Evolutionary conservation across 2,888 invertebrate genomes (phyloP).

Genomic region (Agonopterix arenella): DNA sequence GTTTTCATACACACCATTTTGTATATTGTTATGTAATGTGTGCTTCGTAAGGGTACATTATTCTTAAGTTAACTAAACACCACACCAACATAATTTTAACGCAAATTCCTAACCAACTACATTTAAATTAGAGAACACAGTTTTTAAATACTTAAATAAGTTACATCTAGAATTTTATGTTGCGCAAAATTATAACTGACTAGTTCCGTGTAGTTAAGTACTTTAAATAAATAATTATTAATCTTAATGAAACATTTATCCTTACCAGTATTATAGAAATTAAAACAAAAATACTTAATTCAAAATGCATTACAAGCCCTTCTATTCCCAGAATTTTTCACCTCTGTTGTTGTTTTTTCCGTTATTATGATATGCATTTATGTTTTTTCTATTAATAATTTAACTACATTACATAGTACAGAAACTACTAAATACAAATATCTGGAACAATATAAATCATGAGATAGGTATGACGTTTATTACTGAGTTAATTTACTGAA

Average conservation of each 20-base stretch:
- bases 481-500: slow-evolving; percentile 57
- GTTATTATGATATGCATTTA: slow-evolving; percentile 66
- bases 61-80: slow-evolving; percentile 68
- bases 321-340: slow-evolving; percentile 47
- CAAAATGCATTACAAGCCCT: slow-evolving; percentile 67
- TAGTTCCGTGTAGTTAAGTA: slow-evolving; percentile 77
- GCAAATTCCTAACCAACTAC: slow-evolving; percentile 62
- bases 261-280: slow-evolving; percentile 56
- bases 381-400: slow-evolving; percentile 59
- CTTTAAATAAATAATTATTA: slow-evolving; percentile 72
- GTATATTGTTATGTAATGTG: slow-evolving; percentile 48
- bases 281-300: slow-evolving; percentile 43
- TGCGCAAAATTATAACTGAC: slow-evolving; percentile 77
- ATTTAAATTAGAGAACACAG: slow-evolving; percentile 72
- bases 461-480: slow-evolving; percentile 40
- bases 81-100: slow-evolving; percentile 74
- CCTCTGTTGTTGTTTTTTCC: slow-evolving; percentile 33
- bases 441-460: slow-evolving; percentile 54
- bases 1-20: slow-evolving; percentile 62
- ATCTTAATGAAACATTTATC: slow-evolving; percentile 71
- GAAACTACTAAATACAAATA: slow-evolving; percentile 57
- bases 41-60: slow-evolving; percentile 21
- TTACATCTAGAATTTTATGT: slow-evolving; percentile 51
- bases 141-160: slow-evolving; percentile 58
- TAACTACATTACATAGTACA: slow-evolving; percentile 56